These are phyloP conservation scores for Herpetotheres cachinnans DNA, from an alignment of 2,113 vertebrate genomes.

Conservation along the genomic window DNA sequence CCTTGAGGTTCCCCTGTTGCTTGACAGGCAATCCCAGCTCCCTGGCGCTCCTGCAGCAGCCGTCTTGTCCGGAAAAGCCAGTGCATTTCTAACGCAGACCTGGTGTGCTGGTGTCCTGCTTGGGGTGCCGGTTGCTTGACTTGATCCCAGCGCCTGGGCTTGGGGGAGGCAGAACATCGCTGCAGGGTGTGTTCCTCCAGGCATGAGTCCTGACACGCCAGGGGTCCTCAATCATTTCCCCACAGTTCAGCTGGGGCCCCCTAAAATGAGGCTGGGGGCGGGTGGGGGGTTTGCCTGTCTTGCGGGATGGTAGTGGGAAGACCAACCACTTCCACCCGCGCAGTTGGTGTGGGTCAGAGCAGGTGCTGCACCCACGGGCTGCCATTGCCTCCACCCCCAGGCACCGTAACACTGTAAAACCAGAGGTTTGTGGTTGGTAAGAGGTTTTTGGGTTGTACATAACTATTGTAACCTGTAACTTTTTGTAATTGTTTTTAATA, in stretches of 20 bases:
- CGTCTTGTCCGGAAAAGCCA: neutral
- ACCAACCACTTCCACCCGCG: fast-evolving
- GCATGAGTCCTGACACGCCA: neutral
- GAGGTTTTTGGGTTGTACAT: slow-evolving; percentile 21
- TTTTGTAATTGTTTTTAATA: slow-evolving; percentile 71
- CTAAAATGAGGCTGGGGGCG: neutral
- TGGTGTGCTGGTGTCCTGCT: fast-evolving
- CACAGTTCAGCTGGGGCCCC: neutral
- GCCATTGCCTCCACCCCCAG: neutral
- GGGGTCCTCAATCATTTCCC: neutral
- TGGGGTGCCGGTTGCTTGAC: neutral
- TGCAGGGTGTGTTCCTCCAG: fast-evolving
- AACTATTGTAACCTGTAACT: slow-evolving; percentile 42
- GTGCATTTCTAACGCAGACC: fast-evolving
- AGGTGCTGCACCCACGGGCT: neutral
- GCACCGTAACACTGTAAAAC: neutral
- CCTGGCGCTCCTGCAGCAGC: neutral
- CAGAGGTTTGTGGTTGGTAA: neutral
- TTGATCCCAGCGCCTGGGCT: neutral
- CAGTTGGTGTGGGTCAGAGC: neutral
- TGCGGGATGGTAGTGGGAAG: neutral
- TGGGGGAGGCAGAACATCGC: neutral
- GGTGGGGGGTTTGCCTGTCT: neutral
- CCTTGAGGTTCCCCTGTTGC: neutral
- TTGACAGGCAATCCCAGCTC: neutral